Base-by-base conservation (phyloP, 2,797 vertebrate genomes). In the Harpagifer antarcticus region DNA sequence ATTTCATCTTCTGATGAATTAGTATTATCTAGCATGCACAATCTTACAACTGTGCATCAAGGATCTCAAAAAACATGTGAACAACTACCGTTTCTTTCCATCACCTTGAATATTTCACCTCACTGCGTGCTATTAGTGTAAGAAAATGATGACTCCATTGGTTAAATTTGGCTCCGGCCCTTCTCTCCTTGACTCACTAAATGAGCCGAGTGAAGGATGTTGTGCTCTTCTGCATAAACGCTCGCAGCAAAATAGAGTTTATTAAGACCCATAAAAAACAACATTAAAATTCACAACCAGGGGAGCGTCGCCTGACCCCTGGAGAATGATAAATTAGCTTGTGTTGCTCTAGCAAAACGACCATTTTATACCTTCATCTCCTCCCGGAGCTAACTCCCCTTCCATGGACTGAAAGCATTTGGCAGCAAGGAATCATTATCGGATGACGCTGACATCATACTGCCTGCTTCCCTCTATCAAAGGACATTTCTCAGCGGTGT, bases 251-350 rank as follows among this genome's bases (percentile, higher is more conserved):
- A 95, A 94, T 92, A 89, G 90, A 94, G 91, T 95, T 96, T 95
- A 95, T 95, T 94, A 95, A 94, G 92, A 94, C 89, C 90, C 92
- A 93, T 94, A 94, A 94, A 94, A 92, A 94, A 94, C 91, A 95
- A 92, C 91, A 94, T 95, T 94, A 94, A 95, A 94, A 95, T 95
- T 95, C 92, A 95, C 94, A 89, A 93, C 92, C 88, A 81, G 88
- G 89, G 91, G 90, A 95, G 91, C 87, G 73, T 90, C 71, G 86
- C 87, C 85, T 91, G 88, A 92, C 91, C 94, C 91, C 91, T 86
- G 76, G 94, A 95, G 94, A 94, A 93, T 94, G 93, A 95, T 95
- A 92, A 95, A 95, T 95, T 95, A 94, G 92, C 88, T 81, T 86
- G 74, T 89, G 89, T 91, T 92, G 90, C 91, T 94, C 91, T 82